These are phyloP conservation scores for Pseudochirops corinnae DNA, from an alignment of 2,797 vertebrate genomes.

Conservation along the genomic window DNA sequence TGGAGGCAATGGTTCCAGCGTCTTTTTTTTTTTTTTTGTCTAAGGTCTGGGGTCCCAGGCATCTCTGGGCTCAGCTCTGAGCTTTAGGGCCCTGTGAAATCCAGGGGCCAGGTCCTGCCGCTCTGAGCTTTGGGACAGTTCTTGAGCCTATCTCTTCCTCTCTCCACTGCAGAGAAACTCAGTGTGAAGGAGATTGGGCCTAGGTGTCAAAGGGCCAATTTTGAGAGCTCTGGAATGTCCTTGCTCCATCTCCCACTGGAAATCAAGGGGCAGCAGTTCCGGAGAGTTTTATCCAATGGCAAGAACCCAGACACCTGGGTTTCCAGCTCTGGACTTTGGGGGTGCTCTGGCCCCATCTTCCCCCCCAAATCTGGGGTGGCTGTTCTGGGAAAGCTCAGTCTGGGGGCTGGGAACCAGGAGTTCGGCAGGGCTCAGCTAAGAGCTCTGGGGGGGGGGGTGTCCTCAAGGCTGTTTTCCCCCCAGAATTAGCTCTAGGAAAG, in stretches of 20 bases:
- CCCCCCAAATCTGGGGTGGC: not conserved
- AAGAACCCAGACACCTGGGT: not conserved
- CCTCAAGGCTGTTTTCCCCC: not conserved
- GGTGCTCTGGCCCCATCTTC: not conserved
- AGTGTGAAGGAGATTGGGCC: not conserved
- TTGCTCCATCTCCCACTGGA: not conserved
- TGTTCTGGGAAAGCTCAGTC: not conserved
- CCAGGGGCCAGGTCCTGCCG: not conserved
- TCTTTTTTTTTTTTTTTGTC: not conserved
- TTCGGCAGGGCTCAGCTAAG: not conserved
- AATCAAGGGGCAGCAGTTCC: not conserved
- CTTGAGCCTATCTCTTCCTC: not conserved
- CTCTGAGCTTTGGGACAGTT: not conserved
- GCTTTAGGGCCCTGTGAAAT: not conserved
- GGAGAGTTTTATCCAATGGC: not conserved
- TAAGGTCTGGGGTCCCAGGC: not conserved
- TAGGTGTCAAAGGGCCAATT: not conserved
- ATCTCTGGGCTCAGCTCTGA: not conserved
- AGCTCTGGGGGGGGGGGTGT: not conserved
- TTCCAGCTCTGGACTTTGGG: not conserved
- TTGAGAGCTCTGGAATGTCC: not conserved
- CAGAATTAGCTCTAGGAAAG: not conserved
- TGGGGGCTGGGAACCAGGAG: not conserved
- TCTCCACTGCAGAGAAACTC: not conserved
- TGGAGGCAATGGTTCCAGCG: conserved; percentile 1